A percentile compares a stretch with the other conserved stretches of the same genome.
These are phyloP conservation scores for Stenodera caucasica DNA, from an alignment of 2,888 invertebrate genomes.

Conservation along the genomic window DNA sequence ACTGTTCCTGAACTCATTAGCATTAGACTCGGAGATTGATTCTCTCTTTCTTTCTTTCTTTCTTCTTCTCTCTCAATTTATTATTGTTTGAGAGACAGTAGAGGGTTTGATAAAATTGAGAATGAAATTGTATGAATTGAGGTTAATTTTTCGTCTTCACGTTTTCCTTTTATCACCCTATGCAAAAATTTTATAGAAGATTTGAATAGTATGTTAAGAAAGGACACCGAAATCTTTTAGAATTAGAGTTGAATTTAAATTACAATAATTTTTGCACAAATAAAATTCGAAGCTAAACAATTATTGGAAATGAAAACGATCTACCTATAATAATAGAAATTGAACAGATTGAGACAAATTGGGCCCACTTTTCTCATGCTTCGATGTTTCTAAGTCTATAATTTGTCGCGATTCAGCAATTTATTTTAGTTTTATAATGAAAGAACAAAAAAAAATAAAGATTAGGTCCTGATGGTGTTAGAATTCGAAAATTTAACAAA, in stretches of 20 bases:
- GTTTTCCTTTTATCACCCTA: not conserved
- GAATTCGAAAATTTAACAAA: not conserved
- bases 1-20: conserved; percentile 30
- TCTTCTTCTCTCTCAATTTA: no score
- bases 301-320: conserved; percentile 34
- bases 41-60: no score
- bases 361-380: conserved; percentile 24
- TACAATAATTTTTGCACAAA: conserved; percentile 34
- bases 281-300: conserved; percentile 16
- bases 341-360: conserved; percentile 37
- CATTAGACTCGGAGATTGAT: conserved; percentile 32
- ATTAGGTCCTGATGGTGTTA: not conserved
- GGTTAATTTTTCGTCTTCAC: not conserved
- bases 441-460: not conserved
- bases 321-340: conserved; percentile 43
- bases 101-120: not conserved
- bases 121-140: not conserved
- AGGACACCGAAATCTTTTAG: conserved; percentile 37
- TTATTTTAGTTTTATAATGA: no score
- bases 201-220: conserved; percentile 29
- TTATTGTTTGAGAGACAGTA: no score
- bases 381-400: conserved; percentile 33
- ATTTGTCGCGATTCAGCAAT: conserved; percentile 43
- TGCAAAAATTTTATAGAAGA: not conserved
- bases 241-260: conserved; percentile 27